phyloP scores from a whole-genome alignment of 2,888 invertebrate genomes.

The Parnassius glacialis region DNA sequence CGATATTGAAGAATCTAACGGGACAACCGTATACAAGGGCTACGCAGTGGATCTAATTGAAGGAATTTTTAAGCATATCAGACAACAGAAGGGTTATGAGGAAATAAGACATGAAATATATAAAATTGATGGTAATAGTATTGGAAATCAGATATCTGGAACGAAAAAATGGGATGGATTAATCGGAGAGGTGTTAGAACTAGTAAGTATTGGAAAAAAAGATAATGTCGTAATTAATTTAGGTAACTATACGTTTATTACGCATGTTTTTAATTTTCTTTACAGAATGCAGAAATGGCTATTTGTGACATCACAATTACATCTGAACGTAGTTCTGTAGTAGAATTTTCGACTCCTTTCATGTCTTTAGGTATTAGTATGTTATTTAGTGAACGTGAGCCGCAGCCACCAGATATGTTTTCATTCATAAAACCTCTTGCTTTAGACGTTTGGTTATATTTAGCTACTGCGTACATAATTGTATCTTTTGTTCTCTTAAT shows the following conservation, averaged over 20 bases:
- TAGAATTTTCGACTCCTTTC: slow-evolving; percentile 97
- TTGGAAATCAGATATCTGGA: slow-evolving; percentile 84
- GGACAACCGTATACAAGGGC: slow-evolving; percentile 83
- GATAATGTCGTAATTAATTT: not conserved
- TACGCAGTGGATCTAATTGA: slow-evolving; percentile 93
- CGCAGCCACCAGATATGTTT: slow-evolving; percentile 89
- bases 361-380: slow-evolving; percentile 97
- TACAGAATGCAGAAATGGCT: slow-evolving; percentile 93
- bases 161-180: slow-evolving; percentile 90
- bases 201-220: slow-evolving; percentile 72
- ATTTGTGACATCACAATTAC: slow-evolving; percentile 97
- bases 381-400: slow-evolving; percentile 88
- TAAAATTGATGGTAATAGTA: slow-evolving; percentile 82
- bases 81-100: slow-evolving; percentile 36
- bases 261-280: not conserved
- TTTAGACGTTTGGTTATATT: slow-evolving; percentile 92
- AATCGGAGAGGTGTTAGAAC: slow-evolving; percentile 86
- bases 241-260: not conserved
- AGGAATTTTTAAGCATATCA: slow-evolving; percentile 81
- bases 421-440: slow-evolving; percentile 93
- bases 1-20: slow-evolving; percentile 40
- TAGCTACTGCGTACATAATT: slow-evolving; percentile 90
- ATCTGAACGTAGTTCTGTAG: slow-evolving; percentile 90
- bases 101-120: slow-evolving; percentile 84
- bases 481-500: slow-evolving; percentile 91